Conservation (phyloP, 2,113 vertebrate genomes). For the Callaeas wilsoni region DNA sequence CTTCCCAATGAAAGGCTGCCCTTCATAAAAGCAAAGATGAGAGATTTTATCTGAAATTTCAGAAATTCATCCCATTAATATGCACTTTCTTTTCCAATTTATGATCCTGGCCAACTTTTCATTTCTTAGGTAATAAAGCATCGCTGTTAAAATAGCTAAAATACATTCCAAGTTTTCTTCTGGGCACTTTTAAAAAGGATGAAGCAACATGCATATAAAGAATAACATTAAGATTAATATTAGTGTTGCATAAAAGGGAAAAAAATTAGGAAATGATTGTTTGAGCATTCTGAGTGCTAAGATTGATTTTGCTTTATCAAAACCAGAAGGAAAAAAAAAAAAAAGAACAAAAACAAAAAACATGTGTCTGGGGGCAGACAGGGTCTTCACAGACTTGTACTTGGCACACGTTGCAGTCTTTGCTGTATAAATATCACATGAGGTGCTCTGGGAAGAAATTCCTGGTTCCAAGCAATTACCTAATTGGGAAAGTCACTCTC, state of each 20-base stretch:
- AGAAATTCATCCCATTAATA: background rate
- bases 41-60: slow-evolving; percentile 8
- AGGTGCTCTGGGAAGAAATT: background rate
- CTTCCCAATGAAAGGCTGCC: background rate
- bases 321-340: background rate
- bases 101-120: background rate
- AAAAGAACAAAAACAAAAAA: background rate
- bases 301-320: background rate
- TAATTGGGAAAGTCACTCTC: background rate
- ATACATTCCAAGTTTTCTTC: background rate
- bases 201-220: background rate
- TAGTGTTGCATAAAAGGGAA: background rate
- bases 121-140: background rate
- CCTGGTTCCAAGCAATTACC: background rate
- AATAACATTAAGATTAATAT: background rate
- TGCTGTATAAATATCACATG: background rate
- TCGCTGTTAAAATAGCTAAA: background rate
- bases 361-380: background rate
- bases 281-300: background rate
- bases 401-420: background rate
- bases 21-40: background rate
- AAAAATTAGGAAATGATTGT: background rate
- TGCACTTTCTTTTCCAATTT: background rate
- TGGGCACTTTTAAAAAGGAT: background rate
- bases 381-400: background rate